These are phyloP conservation scores for Cyclophora albipunctata DNA, from an alignment of 2,888 invertebrate genomes.

Conservation along the genomic window DNA sequence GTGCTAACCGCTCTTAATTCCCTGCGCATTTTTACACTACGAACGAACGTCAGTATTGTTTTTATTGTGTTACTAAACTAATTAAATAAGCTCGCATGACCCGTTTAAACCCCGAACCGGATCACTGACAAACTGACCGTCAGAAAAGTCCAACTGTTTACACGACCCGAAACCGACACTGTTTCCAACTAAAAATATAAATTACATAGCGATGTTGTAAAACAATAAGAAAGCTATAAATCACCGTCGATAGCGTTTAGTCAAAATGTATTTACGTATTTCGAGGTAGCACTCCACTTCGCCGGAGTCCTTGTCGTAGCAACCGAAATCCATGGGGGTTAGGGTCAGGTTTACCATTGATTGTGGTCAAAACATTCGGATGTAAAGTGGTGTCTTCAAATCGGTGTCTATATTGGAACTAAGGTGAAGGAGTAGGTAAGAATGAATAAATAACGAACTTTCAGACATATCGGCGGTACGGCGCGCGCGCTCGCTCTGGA, in stretches of 20 bases:
- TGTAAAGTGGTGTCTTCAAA: conserved; percentile 54
- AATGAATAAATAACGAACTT: conserved; percentile 71
- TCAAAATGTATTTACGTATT: conserved; percentile 77
- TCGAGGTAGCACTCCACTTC: conserved; percentile 82
- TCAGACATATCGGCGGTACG: conserved; percentile 46
- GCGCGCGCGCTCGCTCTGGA: conserved; percentile 50
- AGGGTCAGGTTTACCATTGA: conserved; percentile 27
- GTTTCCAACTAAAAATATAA: conserved; percentile 73
- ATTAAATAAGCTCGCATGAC: conserved; percentile 42
- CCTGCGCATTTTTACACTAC: conserved; percentile 40
- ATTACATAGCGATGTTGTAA: conserved; percentile 65
- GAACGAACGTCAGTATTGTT: conserved; percentile 22
- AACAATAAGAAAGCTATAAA: conserved; percentile 59
- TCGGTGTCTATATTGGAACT: conserved; percentile 61
- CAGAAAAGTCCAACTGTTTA: conserved; percentile 65
- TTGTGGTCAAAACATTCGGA: conserved; percentile 30
- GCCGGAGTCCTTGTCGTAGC: conserved; percentile 79
- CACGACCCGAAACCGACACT: conserved; percentile 68
- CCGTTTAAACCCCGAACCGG: conserved; percentile 46
- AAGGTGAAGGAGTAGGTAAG: conserved; percentile 55
- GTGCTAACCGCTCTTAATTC: conserved; percentile 54
- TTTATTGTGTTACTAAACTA: conserved; percentile 22
- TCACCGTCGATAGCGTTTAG: conserved; percentile 51
- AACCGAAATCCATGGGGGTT: conserved; percentile 77
- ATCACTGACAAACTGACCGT: conserved; percentile 62